A percentile compares a stretch with the other conserved stretches of the same genome.
Evolutionary conservation across 1,140 invertebrate genomes (phyloP).

Genomic region (fruit fly (Drosophila melanogaster)): DNA sequence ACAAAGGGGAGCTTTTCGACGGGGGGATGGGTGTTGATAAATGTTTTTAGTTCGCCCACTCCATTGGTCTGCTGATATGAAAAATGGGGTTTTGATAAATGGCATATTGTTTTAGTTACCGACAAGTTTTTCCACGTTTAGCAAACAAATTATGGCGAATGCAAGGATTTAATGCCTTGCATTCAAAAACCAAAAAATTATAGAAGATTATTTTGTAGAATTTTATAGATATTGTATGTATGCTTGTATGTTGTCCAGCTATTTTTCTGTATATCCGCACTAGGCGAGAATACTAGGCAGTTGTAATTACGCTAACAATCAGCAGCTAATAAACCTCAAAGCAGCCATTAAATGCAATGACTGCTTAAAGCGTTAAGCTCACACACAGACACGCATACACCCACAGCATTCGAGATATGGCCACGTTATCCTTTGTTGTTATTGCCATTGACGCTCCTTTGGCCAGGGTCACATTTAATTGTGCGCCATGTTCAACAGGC

Average conservation of each 20-base stretch:
- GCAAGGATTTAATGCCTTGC: no score
- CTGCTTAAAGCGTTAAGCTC: slow-evolving; percentile 58
- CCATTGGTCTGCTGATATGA: slow-evolving; percentile 9
- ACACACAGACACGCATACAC: slow-evolving; percentile 8
- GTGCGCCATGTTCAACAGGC: slow-evolving; percentile 76
- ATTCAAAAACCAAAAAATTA: no score
- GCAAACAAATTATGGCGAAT: slow-evolving; percentile 25
- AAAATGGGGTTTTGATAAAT: slow-evolving; percentile 40
- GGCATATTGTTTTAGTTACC: slow-evolving; percentile 36
- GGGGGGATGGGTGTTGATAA: slow-evolving; percentile 31
- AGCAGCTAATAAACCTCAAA: slow-evolving; percentile 64
- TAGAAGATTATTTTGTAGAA: no score
- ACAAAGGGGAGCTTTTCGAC: slow-evolving; percentile 10
- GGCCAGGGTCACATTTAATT: slow-evolving; percentile 77
- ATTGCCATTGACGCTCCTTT: slow-evolving; percentile 31
- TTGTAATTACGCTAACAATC: slow-evolving; percentile 41
- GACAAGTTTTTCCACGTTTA: slow-evolving; percentile 10
- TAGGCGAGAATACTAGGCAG: slow-evolving; percentile 22
- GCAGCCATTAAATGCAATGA: slow-evolving; percentile 61
- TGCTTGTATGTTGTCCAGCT: no score
- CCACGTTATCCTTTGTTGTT: slow-evolving; percentile 58
- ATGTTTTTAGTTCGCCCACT: slow-evolving; percentile 31
- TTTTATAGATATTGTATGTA: no score
- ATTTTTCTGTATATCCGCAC: not conserved
- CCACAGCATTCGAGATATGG: slow-evolving; percentile 5